Base-by-base conservation (phyloP, 2,797 vertebrate species). In the Pangasius mekongensis region DNA sequence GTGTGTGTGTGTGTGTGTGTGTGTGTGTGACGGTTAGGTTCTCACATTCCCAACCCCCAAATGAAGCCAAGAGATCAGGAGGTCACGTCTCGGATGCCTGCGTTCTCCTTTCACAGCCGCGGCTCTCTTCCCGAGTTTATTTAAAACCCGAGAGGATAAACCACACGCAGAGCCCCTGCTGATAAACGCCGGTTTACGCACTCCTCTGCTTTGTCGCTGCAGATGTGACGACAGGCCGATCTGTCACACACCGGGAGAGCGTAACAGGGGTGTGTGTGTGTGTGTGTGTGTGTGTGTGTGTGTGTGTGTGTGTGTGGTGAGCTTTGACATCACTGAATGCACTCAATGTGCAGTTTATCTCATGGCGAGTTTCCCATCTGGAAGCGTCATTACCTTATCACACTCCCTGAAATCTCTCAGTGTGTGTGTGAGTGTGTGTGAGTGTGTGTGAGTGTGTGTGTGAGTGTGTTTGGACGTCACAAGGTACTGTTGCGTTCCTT, bases 81-180 rank as follows among this genome's bases (percentile, higher is more conserved):
- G 52, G 76, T 88, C 76, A 67, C 11, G 14, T 82, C 89, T 64
- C 87, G 5, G 62, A 77, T 43, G 85, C 77, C 67, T 71, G 62
- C 89, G 39, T 87, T 85, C 85, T 83, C 87, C 84, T 92, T 91
- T 90, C 74, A 85, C 43, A 86, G 89, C 80, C 27, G 52, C 22
- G 7, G 78, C 69, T 73, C 33, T 83, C 27, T 24, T 54, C 60
- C 33, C 36, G 11, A 67, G 81, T 90, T 85, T 91, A 87, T 88
- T 92, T 86, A 87, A 85, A 74, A 71, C 18, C 69, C 0, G 71
- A 8, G 2, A 60, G 85, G 60, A 64, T 64, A 83, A 81, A 39
- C 7, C 78, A 14, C 54, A 81, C 81, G 20, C 81, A 47, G 60
- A 47, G 4, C 85, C 90, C 87, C 81, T 90, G 54, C 85, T 89